Percentiles rank a stretch among this genome's conserved stretches.
phyloP scores from a whole-genome alignment of 2,113 vertebrate species.

The Erinaceus europaeus region DNA sequence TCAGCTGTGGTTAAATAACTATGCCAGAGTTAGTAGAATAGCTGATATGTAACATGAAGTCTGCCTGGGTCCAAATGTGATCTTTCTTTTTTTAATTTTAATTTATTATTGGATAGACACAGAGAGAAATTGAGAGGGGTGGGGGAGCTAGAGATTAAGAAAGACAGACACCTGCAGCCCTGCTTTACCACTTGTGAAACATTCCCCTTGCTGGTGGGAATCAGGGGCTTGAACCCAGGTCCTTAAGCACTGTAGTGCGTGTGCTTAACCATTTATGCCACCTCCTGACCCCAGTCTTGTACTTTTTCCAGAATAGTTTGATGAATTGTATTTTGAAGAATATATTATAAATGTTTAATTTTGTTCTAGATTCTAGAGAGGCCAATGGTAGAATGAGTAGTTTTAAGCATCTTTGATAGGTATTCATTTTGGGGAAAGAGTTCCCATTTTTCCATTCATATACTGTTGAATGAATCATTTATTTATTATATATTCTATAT shows the following conservation, averaged over 20 bases:
- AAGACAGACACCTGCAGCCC: no score
- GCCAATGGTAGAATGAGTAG: neutral
- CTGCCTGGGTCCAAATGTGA: neutral
- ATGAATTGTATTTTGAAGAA: neutral
- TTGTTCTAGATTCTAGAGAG: neutral
- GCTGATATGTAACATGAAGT: neutral
- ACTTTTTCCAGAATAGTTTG: neutral
- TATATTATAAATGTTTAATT: neutral
- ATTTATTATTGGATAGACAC: no score
- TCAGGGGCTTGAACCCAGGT: no score
- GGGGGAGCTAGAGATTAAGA: no score
- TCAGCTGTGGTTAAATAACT: neutral
- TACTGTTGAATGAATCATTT: neutral
- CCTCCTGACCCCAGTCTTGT: no score
- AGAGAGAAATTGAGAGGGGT: no score
- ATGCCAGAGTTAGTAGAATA: neutral
- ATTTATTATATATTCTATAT: neutral
- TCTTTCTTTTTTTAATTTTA: no score
- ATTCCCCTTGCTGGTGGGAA: no score
- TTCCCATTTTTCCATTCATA: neutral
- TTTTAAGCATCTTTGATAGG: neutral
- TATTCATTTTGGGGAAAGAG: neutral
- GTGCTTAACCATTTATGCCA: no score
- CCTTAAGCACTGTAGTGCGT: no score
- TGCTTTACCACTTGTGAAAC: no score